These are phyloP conservation scores for Thalassarche chlororhynchos DNA, from an alignment of 2,113 vertebrate species.

Conservation along the genomic window DNA sequence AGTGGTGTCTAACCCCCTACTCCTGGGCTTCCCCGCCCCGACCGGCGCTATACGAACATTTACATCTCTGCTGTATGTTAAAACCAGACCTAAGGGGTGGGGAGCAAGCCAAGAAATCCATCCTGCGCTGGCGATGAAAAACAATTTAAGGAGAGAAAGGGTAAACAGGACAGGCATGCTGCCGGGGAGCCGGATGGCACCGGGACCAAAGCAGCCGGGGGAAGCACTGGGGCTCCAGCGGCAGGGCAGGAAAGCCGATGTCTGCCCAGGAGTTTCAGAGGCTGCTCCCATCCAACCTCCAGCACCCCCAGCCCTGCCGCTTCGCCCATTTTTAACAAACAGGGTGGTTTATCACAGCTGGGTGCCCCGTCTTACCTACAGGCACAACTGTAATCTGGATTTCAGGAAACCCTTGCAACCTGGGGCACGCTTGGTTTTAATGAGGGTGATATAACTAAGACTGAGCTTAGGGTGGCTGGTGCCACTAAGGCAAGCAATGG, in stretches of 20 bases:
- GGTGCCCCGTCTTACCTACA: background rate
- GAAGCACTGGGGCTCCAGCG: background rate
- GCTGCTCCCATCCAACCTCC: background rate
- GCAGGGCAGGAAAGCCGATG: background rate
- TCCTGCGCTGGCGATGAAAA: background rate
- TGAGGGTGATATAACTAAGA: background rate
- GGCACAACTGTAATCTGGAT: background rate
- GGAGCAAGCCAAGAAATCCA: constrained; percentile 15
- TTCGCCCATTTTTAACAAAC: background rate
- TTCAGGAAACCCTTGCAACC: background rate
- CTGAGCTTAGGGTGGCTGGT: background rate
- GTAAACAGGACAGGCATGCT: background rate
- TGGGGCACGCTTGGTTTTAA: background rate
- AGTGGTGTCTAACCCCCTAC: background rate
- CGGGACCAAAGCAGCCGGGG: background rate
- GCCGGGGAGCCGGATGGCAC: background rate
- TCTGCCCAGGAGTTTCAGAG: background rate
- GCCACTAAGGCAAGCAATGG: background rate
- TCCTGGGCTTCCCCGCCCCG: background rate
- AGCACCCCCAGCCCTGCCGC: background rate
- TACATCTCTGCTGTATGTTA: background rate
- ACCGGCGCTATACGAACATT: accelerated
- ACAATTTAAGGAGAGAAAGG: background rate
- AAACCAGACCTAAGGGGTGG: background rate
- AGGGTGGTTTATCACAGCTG: background rate